A percentile compares a stretch with the other conserved stretches of the same genome.
phyloP scores from a whole-genome alignment of 2,797 vertebrate genomes.

The Ciconia nigra region DNA sequence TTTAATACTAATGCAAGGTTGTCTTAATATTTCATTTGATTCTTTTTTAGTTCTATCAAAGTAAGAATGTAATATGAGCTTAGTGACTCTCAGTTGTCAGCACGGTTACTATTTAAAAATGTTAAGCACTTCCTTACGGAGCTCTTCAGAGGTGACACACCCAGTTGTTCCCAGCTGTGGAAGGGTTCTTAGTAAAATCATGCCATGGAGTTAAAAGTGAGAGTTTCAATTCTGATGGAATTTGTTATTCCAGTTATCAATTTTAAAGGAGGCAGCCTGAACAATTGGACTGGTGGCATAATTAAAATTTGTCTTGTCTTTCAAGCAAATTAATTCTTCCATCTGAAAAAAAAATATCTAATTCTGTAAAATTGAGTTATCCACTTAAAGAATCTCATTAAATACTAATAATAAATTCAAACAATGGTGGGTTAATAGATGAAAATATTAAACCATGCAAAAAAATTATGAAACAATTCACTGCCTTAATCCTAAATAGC shows the following conservation, averaged over 20 bases:
- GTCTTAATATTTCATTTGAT: background rate
- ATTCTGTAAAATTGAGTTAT: background rate
- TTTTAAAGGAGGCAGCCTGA: background rate
- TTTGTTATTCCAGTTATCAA: background rate
- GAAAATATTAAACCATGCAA: background rate
- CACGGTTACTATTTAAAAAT: slow-evolving; percentile 62
- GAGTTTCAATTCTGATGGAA: background rate
- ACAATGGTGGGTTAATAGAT: background rate
- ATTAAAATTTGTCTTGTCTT: background rate
- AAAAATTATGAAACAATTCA: background rate
- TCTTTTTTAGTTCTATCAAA: background rate
- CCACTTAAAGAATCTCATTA: background rate
- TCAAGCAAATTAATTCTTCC: background rate
- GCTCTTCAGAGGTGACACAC: slow-evolving; percentile 1
- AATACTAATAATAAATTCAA: background rate
- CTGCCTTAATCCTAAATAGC: background rate
- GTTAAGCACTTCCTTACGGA: slow-evolving; percentile 44
- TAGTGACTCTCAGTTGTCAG: slow-evolving; percentile 44
- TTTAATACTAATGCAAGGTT: background rate
- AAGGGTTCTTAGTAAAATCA: background rate
- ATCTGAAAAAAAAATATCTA: background rate
- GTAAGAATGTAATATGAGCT: slow-evolving; percentile 25
- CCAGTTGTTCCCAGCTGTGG: slow-evolving; percentile 44
- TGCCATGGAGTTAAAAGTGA: background rate
- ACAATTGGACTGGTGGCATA: background rate